phyloP scores from a whole-genome alignment of 2,797 vertebrate genomes.

The Thamnophis elegans region DNA sequence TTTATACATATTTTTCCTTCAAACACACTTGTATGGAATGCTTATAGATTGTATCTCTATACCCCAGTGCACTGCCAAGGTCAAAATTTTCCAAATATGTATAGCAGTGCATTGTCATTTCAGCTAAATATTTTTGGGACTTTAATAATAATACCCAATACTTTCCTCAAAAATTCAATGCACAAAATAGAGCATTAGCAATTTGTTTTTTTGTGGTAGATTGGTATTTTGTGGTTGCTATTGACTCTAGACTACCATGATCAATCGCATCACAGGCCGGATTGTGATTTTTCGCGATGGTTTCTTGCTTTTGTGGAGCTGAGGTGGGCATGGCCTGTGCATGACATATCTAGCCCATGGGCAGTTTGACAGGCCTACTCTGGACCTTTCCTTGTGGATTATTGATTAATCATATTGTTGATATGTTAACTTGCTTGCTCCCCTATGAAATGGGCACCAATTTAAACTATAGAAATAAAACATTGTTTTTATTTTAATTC shows the following conservation, averaged over 20 bases:
- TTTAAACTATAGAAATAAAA: background rate
- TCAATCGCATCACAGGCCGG: no score
- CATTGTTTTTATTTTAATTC: background rate
- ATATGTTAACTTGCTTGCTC: background rate
- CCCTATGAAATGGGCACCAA: background rate
- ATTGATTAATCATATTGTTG: background rate
- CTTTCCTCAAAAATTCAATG: slow-evolving; percentile 51
- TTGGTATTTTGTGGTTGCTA: background rate
- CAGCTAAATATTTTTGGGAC: slow-evolving; percentile 21
- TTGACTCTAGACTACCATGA: background rate
- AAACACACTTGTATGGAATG: background rate
- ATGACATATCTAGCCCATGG: no score
- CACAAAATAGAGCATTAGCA: slow-evolving; percentile 11
- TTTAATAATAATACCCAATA: slow-evolving; percentile 38
- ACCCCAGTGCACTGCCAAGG: background rate
- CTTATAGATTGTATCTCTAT: background rate
- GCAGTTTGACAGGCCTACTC: background rate
- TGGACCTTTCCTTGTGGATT: background rate
- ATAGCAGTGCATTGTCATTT: background rate
- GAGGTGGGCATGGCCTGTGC: no score
- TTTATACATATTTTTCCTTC: background rate
- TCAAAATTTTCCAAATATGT: slow-evolving; percentile 14
- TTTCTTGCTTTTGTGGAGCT: no score
- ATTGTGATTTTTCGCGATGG: accelerated
- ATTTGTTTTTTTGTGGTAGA: background rate